Evolutionary conservation across 2,888 invertebrate species (phyloP).

Genomic region (Mycogona germanica): DNA sequence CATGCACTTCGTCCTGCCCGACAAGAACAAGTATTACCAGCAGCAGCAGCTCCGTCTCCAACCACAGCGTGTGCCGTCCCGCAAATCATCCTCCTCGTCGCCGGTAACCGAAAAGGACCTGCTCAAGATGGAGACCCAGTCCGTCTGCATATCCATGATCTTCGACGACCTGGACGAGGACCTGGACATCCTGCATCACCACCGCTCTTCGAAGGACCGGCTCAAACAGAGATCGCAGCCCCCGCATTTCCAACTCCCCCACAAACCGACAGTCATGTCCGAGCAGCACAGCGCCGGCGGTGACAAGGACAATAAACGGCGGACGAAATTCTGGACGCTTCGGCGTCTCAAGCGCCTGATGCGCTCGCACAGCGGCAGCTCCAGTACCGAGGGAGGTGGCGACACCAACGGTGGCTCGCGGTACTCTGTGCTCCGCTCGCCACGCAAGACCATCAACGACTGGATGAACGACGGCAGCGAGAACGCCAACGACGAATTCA

Average conservation of each 20-base stretch:
- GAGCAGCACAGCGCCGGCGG: conserved; percentile 3
- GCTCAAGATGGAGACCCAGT: conserved; percentile 14
- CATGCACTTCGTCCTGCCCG: conserved; percentile 22
- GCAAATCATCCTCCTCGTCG: conserved; percentile 1
- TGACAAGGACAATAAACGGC: conserved; percentile 10
- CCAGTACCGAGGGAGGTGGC: neutral
- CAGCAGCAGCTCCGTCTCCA: neutral
- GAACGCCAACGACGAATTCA: conserved; percentile 21
- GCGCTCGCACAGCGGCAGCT: conserved; percentile 6
- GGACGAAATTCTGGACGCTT: conserved; percentile 20
- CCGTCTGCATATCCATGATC: conserved; percentile 21
- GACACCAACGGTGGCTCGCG: no score
- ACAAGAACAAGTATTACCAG: neutral
- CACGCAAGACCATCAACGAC: conserved; percentile 15
- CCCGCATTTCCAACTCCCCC: neutral
- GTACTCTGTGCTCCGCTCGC: neutral
- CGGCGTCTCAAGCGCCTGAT: conserved; percentile 17
- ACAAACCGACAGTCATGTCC: neutral
- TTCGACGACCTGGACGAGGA: conserved; percentile 21
- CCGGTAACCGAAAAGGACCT: neutral
- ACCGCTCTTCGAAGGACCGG: neutral
- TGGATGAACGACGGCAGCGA: conserved; percentile 20
- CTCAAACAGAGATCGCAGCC: neutral
- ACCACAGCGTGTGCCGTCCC: neutral
- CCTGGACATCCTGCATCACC: neutral